A percentile compares a stretch with the other conserved stretches of the same genome.
These are phyloP conservation scores for Pseudomyrmex flavicornis DNA, from an alignment of 1,140 invertebrate genomes.

Conservation along the genomic window DNA sequence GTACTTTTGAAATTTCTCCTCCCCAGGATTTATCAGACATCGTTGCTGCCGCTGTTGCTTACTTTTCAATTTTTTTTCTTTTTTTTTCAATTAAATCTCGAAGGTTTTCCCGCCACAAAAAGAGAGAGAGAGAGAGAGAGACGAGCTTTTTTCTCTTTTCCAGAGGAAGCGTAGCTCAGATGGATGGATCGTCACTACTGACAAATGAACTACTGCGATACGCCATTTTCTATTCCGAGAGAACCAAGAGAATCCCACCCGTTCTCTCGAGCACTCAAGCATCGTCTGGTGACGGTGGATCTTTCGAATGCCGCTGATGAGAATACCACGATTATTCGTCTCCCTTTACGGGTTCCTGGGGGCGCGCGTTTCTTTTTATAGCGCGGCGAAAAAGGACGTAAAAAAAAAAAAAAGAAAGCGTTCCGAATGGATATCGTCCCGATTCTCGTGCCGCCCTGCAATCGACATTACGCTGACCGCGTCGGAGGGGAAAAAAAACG, in stretches of 20 bases:
- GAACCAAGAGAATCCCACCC: neutral
- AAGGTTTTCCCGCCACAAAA: neutral
- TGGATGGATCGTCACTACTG: neutral
- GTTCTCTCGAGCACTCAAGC: conserved; percentile 6
- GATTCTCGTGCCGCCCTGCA: neutral
- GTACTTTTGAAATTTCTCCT: neutral
- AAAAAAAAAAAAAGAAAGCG: neutral
- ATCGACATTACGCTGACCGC: conserved; percentile 16
- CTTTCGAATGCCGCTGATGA: conserved; percentile 5
- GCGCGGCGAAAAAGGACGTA: neutral
- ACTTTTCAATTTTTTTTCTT: neutral
- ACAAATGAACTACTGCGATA: conserved; percentile 15
- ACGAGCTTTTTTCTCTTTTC: neutral
- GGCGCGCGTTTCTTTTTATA: conserved; percentile 3
- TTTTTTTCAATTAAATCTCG: conserved; percentile 9
- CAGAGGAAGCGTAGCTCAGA: neutral
- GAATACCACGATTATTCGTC: conserved; percentile 8
- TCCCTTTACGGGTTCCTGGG: conserved; percentile 15
- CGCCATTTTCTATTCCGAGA: neutral
- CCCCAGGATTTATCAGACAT: no score
- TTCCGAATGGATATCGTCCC: neutral
- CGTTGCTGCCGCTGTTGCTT: neutral
- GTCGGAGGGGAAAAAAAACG: neutral
- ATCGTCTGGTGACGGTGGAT: conserved; percentile 4
- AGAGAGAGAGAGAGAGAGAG: neutral